Conservation (phyloP, 2,888 invertebrate genomes). For the Drosophila aldrichi region DNA sequence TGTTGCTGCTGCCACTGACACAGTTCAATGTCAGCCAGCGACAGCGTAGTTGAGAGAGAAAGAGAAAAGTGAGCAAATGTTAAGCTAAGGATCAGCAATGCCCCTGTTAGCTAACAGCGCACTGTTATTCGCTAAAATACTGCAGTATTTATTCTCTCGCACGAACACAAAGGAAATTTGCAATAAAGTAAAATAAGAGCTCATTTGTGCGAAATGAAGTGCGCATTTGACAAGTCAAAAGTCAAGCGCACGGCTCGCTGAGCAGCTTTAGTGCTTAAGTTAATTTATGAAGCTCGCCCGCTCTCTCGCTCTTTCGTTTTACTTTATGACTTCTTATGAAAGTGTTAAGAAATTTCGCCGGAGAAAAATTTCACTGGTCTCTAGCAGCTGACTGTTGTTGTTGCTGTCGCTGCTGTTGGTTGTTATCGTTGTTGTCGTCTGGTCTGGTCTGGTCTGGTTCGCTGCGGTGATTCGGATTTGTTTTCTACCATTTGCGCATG, state of each 20-base stretch:
- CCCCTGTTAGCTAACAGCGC: slow-evolving; percentile 32
- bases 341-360: slow-evolving; percentile 74
- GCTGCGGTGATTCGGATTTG: slow-evolving; percentile 32
- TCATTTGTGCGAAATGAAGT: slow-evolving; percentile 39
- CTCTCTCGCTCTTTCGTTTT: slow-evolving; percentile 18
- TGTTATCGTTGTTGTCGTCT: slow-evolving; percentile 19
- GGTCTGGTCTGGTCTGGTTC: slow-evolving; percentile 16
- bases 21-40: slow-evolving; percentile 68
- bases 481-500: slow-evolving; percentile 68
- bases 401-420: slow-evolving; percentile 22
- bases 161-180: background rate
- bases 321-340: slow-evolving; percentile 69
- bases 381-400: slow-evolving; percentile 23
- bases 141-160: background rate
- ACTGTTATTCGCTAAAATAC: slow-evolving; percentile 28
- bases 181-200: slow-evolving; percentile 14
- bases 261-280: slow-evolving; percentile 66
- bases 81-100: slow-evolving; percentile 39
- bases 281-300: slow-evolving; percentile 46
- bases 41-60: slow-evolving; percentile 22
- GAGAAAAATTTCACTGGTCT: slow-evolving; percentile 67
- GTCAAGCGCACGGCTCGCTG: slow-evolving; percentile 54
- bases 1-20: slow-evolving; percentile 63
- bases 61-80: slow-evolving; percentile 29
- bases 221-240: slow-evolving; percentile 51